Evolutionary conservation across 2,113 vertebrate species (phyloP).

Genomic region (Bagarius yarrelli): DNA sequence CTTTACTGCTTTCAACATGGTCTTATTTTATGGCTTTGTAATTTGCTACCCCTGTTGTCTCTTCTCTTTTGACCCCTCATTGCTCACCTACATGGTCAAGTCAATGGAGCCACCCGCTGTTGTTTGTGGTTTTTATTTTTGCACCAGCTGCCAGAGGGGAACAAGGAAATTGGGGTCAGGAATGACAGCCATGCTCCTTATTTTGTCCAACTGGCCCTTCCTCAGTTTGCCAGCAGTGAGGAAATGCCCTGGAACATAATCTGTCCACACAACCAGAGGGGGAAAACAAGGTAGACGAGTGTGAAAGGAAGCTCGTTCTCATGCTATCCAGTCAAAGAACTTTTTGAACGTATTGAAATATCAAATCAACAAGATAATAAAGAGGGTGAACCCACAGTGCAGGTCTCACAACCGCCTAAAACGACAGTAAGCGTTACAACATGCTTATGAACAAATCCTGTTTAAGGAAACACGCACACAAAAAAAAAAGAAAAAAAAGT

Average conservation of each 20-base stretch:
- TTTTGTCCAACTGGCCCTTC: conserved; percentile 34
- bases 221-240: conserved; percentile 43
- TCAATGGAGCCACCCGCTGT: conserved; percentile 16
- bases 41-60: conserved; percentile 34
- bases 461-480: neutral
- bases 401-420: too few relatives aligned
- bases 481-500: too few relatives aligned
- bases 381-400: neutral
- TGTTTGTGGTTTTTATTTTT: conserved; percentile 38
- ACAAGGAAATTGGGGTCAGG: conserved; percentile 39
- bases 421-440: neutral
- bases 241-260: conserved; percentile 42
- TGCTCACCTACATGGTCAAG: conserved; percentile 43
- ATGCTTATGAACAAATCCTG: neutral
- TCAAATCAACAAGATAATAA: conserved; percentile 12
- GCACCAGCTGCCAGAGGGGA: conserved; percentile 37
- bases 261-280: conserved; percentile 37
- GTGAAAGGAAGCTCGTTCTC: conserved; percentile 17
- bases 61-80: conserved; percentile 40
- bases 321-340: neutral
- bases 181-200: conserved; percentile 32
- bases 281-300: conserved; percentile 34
- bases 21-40: conserved; percentile 41
- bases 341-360: neutral
- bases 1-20: conserved; percentile 19